Conservation (phyloP, 2,113 vertebrate species). For the Sprattus sprattus region DNA sequence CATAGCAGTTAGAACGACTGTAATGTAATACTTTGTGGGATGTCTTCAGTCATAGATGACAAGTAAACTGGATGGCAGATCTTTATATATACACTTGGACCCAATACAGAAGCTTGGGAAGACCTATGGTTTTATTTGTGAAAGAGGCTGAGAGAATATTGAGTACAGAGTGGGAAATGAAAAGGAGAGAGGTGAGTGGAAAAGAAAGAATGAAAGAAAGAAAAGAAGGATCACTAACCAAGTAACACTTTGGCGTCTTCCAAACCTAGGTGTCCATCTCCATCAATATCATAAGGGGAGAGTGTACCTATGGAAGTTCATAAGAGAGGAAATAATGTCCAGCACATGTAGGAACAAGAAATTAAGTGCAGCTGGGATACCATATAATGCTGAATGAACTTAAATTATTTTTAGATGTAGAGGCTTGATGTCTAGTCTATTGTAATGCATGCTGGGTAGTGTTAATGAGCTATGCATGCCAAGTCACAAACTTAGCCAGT, state of each 20-base stretch:
- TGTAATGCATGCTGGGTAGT: too few relatives aligned
- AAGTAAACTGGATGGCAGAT: neutral
- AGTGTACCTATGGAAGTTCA: constrained; percentile 83
- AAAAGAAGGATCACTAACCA: constrained; percentile 77
- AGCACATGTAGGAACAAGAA: neutral
- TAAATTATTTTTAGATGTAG: neutral
- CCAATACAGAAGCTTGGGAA: neutral
- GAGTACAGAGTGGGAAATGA: neutral
- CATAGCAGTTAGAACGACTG: neutral
- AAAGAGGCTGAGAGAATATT: neutral
- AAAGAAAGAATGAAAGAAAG: constrained; percentile 20
- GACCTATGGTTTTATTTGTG: neutral
- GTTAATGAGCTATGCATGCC: neutral
- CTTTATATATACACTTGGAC: neutral
- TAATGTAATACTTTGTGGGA: neutral
- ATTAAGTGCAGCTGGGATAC: neutral
- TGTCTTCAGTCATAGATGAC: neutral
- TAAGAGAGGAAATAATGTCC: neutral
- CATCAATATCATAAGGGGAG: constrained; percentile 87
- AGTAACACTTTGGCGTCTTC: constrained; percentile 94
- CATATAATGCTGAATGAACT: neutral
- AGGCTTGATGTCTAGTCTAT: neutral
- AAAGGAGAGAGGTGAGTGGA: too few relatives aligned
- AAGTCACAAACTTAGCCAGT: neutral
- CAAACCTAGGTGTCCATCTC: constrained; percentile 94